Conservation (phyloP, 2,888 invertebrate genomes). For the Plemyria rubiginata region DNA sequence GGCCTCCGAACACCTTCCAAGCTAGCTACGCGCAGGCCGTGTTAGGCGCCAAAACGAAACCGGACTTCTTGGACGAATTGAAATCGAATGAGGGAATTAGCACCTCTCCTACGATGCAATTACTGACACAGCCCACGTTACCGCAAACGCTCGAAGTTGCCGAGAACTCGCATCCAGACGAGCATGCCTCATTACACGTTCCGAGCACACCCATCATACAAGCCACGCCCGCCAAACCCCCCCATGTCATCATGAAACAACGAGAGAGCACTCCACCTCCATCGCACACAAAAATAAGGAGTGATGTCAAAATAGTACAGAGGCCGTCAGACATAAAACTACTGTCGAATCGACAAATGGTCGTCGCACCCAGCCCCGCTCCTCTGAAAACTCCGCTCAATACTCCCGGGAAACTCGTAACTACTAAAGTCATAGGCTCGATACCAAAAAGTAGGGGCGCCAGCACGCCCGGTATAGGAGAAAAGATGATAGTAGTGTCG, state of each 20-base stretch:
- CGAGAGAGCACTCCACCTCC: slow-evolving; percentile 53
- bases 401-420: slow-evolving; percentile 68
- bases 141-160: slow-evolving; percentile 55
- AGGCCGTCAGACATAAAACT: slow-evolving; percentile 74
- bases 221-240: slow-evolving; percentile 62
- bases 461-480: slow-evolving; percentile 56
- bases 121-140: slow-evolving; percentile 65
- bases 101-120: slow-evolving; percentile 74
- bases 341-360: slow-evolving; percentile 73
- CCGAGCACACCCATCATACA: slow-evolving; percentile 65
- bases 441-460: slow-evolving; percentile 61
- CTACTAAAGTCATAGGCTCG: slow-evolving; percentile 76
- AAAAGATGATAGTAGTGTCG: slow-evolving; percentile 80
- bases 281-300: slow-evolving; percentile 68
- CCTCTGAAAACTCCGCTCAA: slow-evolving; percentile 67
- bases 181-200: slow-evolving; percentile 61
- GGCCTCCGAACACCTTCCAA: slow-evolving; percentile 76
- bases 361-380: slow-evolving; percentile 66
- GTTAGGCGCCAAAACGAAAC: slow-evolving; percentile 66
- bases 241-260: slow-evolving; percentile 75
- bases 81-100: slow-evolving; percentile 65
- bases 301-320: slow-evolving; percentile 75
- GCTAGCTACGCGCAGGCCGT: slow-evolving; percentile 78
- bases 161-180: slow-evolving; percentile 64
- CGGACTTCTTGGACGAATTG: slow-evolving; percentile 67